These are phyloP conservation scores for Melipona quadrifasciata DNA, from an alignment of 1,140 invertebrate species.

Conservation along the genomic window DNA sequence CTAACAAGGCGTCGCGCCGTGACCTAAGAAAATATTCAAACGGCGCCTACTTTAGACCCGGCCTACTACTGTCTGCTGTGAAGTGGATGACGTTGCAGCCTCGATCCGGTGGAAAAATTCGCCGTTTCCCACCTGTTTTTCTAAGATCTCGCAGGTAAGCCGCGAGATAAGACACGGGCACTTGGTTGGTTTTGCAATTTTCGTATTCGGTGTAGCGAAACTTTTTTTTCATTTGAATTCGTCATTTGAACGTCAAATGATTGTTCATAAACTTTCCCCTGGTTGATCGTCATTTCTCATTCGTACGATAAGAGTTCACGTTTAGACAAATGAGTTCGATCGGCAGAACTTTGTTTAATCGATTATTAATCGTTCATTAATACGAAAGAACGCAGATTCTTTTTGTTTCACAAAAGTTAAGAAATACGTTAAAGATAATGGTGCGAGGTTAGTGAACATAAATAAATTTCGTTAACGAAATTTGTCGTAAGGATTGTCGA, in stretches of 20 bases:
- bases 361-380: too few relatives aligned
- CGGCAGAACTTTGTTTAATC: too few relatives aligned
- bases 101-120: neutral
- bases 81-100: slow-evolving; percentile 24
- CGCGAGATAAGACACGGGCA: slow-evolving; percentile 42
- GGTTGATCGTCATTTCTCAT: too few relatives aligned
- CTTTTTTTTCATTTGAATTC: neutral
- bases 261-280: too few relatives aligned
- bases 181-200: neutral
- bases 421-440: too few relatives aligned
- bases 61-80: slow-evolving; percentile 33
- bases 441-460: neutral
- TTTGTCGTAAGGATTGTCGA: neutral
- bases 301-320: too few relatives aligned
- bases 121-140: slow-evolving; percentile 29
- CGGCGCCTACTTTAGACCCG: neutral
- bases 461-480: neutral
- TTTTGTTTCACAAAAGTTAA: too few relatives aligned
- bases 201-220: neutral
- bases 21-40: slow-evolving; percentile 69
- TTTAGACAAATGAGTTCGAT: too few relatives aligned
- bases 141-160: slow-evolving; percentile 25
- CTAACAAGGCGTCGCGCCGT: neutral
- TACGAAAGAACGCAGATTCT: too few relatives aligned
- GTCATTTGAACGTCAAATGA: neutral